Evolutionary conservation across 1,140 invertebrate genomes (phyloP), one percentile per base, ranked within the genome.

Genomic region (Araneus ventricosus): DNA sequence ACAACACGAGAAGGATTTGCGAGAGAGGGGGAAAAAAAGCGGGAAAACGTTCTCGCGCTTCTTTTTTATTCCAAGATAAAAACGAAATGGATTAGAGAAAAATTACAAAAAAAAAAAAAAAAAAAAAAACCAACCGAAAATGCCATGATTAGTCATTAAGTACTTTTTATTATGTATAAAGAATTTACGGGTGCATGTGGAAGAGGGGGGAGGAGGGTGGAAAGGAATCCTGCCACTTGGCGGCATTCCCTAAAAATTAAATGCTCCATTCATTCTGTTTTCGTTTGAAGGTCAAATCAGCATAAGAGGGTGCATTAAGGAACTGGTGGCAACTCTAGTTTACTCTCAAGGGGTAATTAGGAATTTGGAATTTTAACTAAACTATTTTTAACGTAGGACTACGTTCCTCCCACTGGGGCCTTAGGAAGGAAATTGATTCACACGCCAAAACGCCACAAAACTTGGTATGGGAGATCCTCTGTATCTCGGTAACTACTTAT

Each of bases 241-340:
- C 41, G 82, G n/a, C 41, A 52, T 84, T 84, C 39, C 34, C 24
- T 52, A 84, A 52, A 52, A 84, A 24, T 41, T 84, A 84, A 84
- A 84, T 84, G 41, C 52, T 57, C 41, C 41, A 52, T 52, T 84
- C 82, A 52, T 84, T 30, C 30, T 52, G 17, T 41, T 84, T 84
- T 84, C 27, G 6, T 45, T 52, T 14, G 27, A 24, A 84, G 41
- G 41, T 82, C 79, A 82, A 41, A 67, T n/a, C n/a, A 14, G 6
- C 14, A n/a, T 14, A 27, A 67, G 63, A 67, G 63, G 63, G n/a
- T 27, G 7, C 24, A 67, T n/a, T 67, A 27, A 27, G 24, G 63
- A 67, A 30, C 27, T 67, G 14, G 4, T 1, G 4, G 8, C 8
- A 30, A 27, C 27, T 30, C 27, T 67, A 10, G 27, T 27, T 67